phyloP scores from a whole-genome alignment of 2,113 vertebrate genomes.

The Cygnus atratus region DNA sequence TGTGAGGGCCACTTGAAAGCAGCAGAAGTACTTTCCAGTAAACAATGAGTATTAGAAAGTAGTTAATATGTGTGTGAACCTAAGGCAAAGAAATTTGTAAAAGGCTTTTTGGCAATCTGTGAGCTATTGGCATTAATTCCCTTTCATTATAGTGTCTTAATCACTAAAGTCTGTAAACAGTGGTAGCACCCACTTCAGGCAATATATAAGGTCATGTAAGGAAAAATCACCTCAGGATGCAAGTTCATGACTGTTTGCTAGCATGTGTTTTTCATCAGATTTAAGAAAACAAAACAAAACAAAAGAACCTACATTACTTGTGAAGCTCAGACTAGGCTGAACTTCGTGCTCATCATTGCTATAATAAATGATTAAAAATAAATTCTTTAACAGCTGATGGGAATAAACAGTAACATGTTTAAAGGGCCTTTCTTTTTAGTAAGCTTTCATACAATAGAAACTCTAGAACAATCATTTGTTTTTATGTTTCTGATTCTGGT shows the following conservation, averaged over 20 bases:
- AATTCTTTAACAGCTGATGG: background rate
- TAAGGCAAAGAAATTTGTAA: background rate
- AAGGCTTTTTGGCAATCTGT: background rate
- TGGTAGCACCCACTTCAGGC: background rate
- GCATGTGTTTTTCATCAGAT: background rate
- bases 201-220: background rate
- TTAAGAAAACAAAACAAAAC: fast-evolving
- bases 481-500: background rate
- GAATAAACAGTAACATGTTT: background rate
- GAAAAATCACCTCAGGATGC: background rate
- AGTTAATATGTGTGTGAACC: background rate
- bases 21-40: background rate
- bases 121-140: background rate
- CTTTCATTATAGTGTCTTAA: background rate
- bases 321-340: background rate
- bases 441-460: background rate
- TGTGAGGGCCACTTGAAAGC: background rate
- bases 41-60: background rate
- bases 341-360: background rate
- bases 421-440: background rate
- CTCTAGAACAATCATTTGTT: background rate
- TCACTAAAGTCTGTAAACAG: background rate
- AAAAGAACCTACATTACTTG: background rate
- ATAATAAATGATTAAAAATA: background rate
- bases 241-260: background rate